Evolutionary conservation across 2,797 vertebrate genomes (phyloP).

Genomic region (Parotocinclus haroldoi): DNA sequence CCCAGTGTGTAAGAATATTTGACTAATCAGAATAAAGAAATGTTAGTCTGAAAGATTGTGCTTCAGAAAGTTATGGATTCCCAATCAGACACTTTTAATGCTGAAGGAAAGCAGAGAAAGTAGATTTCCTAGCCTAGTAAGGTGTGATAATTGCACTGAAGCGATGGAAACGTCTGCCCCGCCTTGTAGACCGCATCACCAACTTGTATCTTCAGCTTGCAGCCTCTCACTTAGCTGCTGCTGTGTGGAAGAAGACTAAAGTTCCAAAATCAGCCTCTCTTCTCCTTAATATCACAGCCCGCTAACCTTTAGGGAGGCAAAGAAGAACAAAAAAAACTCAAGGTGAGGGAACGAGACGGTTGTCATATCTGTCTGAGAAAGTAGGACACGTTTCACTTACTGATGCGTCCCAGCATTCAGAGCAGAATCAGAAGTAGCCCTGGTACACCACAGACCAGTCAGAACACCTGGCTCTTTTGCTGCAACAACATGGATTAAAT

Average conservation of each 20-base stretch:
- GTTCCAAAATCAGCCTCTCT: conserved; percentile 29
- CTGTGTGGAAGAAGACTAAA: conserved; percentile 15
- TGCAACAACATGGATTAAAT: conserved; percentile 10
- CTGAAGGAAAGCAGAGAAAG: too few relatives aligned
- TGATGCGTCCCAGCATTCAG: conserved; percentile 25
- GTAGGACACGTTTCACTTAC: conserved; percentile 39
- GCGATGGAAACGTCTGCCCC: conserved; percentile 21
- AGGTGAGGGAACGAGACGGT: conserved; percentile 38
- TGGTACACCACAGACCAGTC: conserved; percentile 18
- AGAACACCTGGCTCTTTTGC: conserved; percentile 5
- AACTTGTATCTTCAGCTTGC: not conserved
- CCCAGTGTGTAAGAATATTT: too few relatives aligned
- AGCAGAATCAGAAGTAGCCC: conserved; percentile 34
- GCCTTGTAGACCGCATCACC: not conserved
- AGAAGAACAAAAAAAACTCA: conserved; percentile 8
- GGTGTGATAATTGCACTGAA: conserved; percentile 3
- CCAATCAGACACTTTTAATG: too few relatives aligned
- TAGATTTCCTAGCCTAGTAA: not conserved
- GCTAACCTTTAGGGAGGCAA: conserved; percentile 33
- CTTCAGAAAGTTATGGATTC: too few relatives aligned
- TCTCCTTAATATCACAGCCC: conserved; percentile 37
- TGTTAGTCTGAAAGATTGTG: too few relatives aligned
- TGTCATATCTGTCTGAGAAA: conserved; percentile 43
- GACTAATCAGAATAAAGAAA: too few relatives aligned
- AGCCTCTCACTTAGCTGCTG: not conserved